Percentiles rank a stretch among this genome's conserved stretches.
Conservation (phyloP, 2,113 vertebrate genomes). For the Chionomys nivalis region DNA sequence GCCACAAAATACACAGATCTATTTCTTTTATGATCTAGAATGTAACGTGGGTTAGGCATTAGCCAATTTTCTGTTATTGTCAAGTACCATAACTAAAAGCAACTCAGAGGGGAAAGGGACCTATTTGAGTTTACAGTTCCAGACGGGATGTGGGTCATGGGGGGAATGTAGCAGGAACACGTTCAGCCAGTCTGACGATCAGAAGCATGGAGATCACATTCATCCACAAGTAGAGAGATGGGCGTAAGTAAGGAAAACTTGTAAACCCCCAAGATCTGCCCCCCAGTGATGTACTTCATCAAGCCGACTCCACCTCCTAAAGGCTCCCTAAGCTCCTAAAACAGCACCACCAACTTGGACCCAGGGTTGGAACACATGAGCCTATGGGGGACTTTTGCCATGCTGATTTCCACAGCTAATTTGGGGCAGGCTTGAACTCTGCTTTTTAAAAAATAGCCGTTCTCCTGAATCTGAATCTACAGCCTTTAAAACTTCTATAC, state of each 20-base stretch:
- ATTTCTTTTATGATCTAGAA: background rate
- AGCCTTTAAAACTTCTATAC: background rate
- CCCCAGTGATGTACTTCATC: background rate
- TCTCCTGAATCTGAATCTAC: background rate
- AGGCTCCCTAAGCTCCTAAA: background rate
- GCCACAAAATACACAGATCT: background rate
- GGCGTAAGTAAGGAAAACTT: background rate
- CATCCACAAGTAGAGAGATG: background rate
- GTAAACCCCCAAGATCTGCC: background rate
- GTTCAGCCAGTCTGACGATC: too few species aligned
- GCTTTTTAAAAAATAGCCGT: slow-evolving; percentile 34
- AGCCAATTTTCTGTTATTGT: background rate
- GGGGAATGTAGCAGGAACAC: background rate
- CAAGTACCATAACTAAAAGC: background rate
- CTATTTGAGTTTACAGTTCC: background rate
- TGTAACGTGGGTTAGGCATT: background rate
- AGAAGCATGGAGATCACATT: too few species aligned
- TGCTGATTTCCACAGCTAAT: background rate
- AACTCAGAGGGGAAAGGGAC: background rate
- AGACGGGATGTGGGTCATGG: background rate
- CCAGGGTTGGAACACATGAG: too few species aligned
- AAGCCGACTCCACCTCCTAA: background rate
- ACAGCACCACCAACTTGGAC: background rate
- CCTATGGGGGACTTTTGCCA: background rate
- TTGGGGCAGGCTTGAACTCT: background rate